These are phyloP conservation scores for Tachina fera DNA, from an alignment of 2,888 invertebrate species.

Conservation along the genomic window DNA sequence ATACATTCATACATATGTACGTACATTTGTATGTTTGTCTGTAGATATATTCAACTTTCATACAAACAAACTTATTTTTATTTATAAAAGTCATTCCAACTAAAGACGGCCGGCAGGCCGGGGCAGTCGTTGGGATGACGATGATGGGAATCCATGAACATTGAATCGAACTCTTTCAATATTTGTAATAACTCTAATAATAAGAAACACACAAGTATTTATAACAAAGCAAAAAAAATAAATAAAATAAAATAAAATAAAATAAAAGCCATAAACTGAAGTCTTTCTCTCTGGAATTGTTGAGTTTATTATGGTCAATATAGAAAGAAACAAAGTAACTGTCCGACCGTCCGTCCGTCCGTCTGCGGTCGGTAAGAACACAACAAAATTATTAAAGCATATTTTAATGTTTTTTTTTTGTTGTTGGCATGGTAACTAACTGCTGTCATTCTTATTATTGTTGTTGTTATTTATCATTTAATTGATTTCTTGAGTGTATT, in stretches of 20 bases:
- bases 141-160: constrained; percentile 54
- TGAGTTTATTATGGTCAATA: constrained; percentile 46
- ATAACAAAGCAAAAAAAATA: not conserved
- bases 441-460: constrained; percentile 58
- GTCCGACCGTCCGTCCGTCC: constrained; percentile 24
- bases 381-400: constrained; percentile 55
- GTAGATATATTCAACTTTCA: not conserved
- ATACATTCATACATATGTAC: not conserved
- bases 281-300: constrained; percentile 28
- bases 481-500: constrained; percentile 69
- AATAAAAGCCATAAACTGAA: constrained; percentile 1
- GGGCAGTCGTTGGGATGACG: constrained; percentile 24
- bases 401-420: constrained; percentile 20
- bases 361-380: constrained; percentile 60
- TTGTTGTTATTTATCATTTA: constrained; percentile 61
- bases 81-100: constrained; percentile 40
- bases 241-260: constrained; percentile 6
- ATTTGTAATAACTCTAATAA: constrained; percentile 47
- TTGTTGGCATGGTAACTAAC: constrained; percentile 54
- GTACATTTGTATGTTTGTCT: not conserved
- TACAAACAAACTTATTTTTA: constrained; percentile 49
- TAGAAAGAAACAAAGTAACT: constrained; percentile 29
- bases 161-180: constrained; percentile 64
- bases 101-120: constrained; percentile 49
- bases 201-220: constrained; percentile 48